Base-by-base conservation (phyloP, 2,113 vertebrate genomes). In the Tichodroma muraria region DNA sequence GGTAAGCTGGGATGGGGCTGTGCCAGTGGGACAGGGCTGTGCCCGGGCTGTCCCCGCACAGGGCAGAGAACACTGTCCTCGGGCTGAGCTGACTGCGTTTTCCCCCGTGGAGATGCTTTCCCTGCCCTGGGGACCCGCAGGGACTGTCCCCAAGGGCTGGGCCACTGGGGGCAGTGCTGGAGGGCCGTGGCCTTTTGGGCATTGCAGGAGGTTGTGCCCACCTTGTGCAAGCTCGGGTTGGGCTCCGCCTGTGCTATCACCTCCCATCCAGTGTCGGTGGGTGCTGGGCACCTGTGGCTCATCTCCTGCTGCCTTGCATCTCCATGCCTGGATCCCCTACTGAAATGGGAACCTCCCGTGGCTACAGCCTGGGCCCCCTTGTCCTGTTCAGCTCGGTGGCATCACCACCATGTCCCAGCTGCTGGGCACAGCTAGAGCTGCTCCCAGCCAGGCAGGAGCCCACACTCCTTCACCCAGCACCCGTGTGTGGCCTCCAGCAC, bases 1-100 rank as follows among this genome's bases (percentile, higher is more conserved):
- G 99, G 99, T 99, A 73, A 97, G 98, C 42, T 33, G 77, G 52
- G n/a, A 11, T 1, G 9, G 52, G 31, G 42, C 66, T 38, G 42
- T 81, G 64, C 66, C 13, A 30, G 4, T 22, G 59, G 60, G 49
- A 18, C 12, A 15, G n/a, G n/a, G 52, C 57, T 30, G 13, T 3
- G 33, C 24, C 25, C 0, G 0, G 11, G 44, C 15, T 85, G 52
- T 65, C n/a, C 42, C 5, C 0, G 6, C 44, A 23, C 19, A 45
- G 70, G 65, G 18, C 21, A 63, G 42, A 8, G n/a, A 72, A 13
- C 6, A 2, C 17, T 13, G 15, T 33, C 20, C 53, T 15, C 1
- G 0, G 49, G 61, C 33, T 12, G 11, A n/a, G 45, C 20, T 5
- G 31, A 9, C 40, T 0, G 0, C 0, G 1, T 23, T 7, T 40